These are phyloP conservation scores for Axis porcinus DNA, from an alignment of 2,113 vertebrate species.

Conservation along the genomic window DNA sequence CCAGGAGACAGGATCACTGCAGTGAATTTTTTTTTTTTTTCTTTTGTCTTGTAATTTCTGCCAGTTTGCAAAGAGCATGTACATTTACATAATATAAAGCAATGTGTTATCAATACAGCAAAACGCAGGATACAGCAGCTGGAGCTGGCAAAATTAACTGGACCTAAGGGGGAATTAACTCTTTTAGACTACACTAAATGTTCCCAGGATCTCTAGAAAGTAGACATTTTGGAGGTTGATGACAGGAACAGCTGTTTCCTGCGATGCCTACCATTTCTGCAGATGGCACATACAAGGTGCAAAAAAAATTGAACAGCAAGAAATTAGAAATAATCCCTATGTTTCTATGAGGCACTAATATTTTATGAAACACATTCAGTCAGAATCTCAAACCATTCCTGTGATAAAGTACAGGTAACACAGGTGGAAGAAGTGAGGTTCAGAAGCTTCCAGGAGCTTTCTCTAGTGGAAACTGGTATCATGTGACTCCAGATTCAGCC, in stretches of 20 bases:
- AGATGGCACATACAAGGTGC: not conserved
- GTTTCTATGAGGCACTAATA: not conserved
- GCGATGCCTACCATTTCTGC: not conserved
- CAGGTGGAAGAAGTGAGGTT: not conserved
- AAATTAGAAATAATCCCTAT: not conserved
- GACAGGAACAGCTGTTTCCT: slow-evolving; percentile 40
- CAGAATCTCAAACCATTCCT: not conserved
- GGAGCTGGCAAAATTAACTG: not conserved
- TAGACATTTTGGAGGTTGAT: not conserved
- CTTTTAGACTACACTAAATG: not conserved
- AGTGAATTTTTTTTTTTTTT: not conserved
- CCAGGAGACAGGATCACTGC: not conserved
- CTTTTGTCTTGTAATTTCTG: not conserved
- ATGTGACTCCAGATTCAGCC: not conserved
- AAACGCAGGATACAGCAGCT: not conserved
- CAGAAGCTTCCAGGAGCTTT: not conserved
- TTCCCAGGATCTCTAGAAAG: not conserved
- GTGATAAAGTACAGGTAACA: not conserved
- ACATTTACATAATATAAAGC: slow-evolving; percentile 26
- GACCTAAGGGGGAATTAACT: not conserved
- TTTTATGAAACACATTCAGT: not conserved
- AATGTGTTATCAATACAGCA: not conserved
- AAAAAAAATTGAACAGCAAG: not conserved
- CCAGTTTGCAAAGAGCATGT: not conserved
- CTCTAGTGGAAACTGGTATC: not conserved